phyloP scores from a whole-genome alignment of 2,888 invertebrate genomes.

The Matsumyia berberina region DNA sequence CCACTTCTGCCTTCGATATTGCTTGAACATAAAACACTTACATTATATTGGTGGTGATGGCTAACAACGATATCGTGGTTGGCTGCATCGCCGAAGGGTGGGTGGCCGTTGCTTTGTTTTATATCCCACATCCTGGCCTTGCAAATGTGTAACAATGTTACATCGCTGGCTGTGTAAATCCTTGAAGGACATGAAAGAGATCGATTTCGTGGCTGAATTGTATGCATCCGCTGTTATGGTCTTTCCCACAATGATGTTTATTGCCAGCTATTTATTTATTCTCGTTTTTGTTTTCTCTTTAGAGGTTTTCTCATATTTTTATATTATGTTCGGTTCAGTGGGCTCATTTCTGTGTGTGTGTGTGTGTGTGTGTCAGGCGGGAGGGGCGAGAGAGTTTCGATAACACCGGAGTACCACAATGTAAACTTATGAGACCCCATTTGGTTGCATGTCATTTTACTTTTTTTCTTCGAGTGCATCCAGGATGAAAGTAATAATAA shows the following conservation, averaged over 20 bases:
- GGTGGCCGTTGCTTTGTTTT: slow-evolving; percentile 34
- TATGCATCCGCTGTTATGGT: slow-evolving; percentile 35
- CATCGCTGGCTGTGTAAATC: slow-evolving; percentile 32
- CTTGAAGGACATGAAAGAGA: slow-evolving; percentile 59
- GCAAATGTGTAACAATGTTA: slow-evolving; percentile 35
- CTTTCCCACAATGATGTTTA: slow-evolving; percentile 27
- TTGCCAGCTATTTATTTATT: slow-evolving; percentile 64
- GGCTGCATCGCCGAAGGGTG: slow-evolving; percentile 32
- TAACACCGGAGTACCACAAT: slow-evolving; percentile 40
- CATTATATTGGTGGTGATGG: slow-evolving; percentile 42
- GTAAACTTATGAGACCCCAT: slow-evolving; percentile 44
- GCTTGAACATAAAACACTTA: slow-evolving; percentile 45
- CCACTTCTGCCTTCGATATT: not conserved
- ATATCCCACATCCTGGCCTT: not conserved
- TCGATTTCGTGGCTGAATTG: slow-evolving; percentile 64
- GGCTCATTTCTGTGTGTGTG: slow-evolving; percentile 16
- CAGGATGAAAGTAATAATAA: not conserved
- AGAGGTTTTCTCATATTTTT: slow-evolving; percentile 43
- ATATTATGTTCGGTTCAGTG: slow-evolving; percentile 56
- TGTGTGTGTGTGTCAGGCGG: not conserved
- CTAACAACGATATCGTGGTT: slow-evolving; percentile 41
- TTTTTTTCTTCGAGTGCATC: slow-evolving; percentile 4
- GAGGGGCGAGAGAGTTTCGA: not conserved
- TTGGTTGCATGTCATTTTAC: slow-evolving; percentile 24
- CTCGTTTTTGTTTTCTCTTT: slow-evolving; percentile 13